Conservation (phyloP, 1,140 invertebrate genomes). For the Drosophila simulans region DNA sequence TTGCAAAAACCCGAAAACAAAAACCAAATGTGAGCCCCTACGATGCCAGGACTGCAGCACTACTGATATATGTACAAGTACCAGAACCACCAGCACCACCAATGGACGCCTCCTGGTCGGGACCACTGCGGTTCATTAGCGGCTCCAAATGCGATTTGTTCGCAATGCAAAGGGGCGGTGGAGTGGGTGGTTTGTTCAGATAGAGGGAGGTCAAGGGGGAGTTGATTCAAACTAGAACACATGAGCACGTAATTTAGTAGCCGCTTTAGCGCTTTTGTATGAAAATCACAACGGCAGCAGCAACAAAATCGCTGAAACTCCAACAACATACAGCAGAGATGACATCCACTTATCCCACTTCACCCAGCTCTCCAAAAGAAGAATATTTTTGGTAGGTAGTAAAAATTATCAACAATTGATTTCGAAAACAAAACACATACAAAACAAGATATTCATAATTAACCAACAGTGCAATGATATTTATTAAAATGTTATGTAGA, state of each 20-base stretch:
- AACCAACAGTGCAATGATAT: too few relatives aligned
- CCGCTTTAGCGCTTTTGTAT: slow-evolving; percentile 80
- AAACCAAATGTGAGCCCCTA: slow-evolving; percentile 32
- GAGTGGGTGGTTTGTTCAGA: slow-evolving; percentile 9
- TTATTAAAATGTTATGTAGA: too few relatives aligned
- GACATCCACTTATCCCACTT: not conserved
- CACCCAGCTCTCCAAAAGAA: too few relatives aligned
- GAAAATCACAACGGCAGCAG: slow-evolving; percentile 75
- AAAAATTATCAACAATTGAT: too few relatives aligned
- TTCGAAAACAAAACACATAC: too few relatives aligned
- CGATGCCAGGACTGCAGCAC: slow-evolving; percentile 12
- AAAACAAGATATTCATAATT: too few relatives aligned
- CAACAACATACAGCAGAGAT: slow-evolving; percentile 22
- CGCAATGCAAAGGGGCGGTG: slow-evolving; percentile 15
- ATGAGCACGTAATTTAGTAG: slow-evolving; percentile 83
- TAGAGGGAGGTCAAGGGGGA: not conserved
- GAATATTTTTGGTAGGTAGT: too few relatives aligned
- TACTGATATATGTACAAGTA: slow-evolving; percentile 13
- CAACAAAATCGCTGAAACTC: slow-evolving; percentile 20
- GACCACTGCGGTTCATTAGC: slow-evolving; percentile 76
- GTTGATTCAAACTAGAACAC: slow-evolving; percentile 71
- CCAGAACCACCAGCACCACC: slow-evolving; percentile 14
- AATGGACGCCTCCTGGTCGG: slow-evolving; percentile 37
- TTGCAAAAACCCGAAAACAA: slow-evolving; percentile 14
- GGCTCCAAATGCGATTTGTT: slow-evolving; percentile 76